Percentiles rank a stretch among this genome's conserved stretches.
Evolutionary conservation across 2,113 vertebrate species (phyloP).

Genomic region (Pseudopipra pipra): DNA sequence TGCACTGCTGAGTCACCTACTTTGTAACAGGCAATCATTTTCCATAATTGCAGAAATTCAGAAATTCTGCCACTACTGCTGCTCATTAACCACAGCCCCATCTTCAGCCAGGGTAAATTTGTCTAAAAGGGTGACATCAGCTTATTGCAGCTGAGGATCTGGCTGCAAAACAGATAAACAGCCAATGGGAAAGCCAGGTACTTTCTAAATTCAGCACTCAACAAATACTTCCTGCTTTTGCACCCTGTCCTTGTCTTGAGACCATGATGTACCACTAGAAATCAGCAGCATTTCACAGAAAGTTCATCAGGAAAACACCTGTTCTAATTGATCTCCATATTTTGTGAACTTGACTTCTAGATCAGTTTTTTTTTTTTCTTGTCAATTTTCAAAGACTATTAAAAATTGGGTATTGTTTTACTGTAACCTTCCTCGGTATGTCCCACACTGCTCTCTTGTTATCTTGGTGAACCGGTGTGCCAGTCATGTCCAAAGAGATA

Average conservation of each 20-base stretch:
- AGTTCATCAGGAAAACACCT: not conserved
- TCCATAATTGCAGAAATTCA: not conserved
- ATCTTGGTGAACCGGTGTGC: not conserved
- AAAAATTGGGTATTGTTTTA: not conserved
- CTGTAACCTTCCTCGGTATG: not conserved
- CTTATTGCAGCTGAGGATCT: not conserved
- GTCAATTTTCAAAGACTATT: not conserved
- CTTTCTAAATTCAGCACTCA: not conserved
- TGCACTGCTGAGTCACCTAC: not conserved
- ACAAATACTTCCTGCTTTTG: not conserved
- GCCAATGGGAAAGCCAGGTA: not conserved
- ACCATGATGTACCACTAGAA: not conserved
- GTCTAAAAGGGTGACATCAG: not conserved
- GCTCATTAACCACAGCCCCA: not conserved
- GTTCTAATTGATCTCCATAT: not conserved
- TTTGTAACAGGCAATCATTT: not conserved
- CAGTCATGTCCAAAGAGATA: not conserved
- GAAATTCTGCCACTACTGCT: not conserved
- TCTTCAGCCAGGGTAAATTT: not conserved
- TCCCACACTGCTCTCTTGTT: not conserved
- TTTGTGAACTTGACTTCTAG: not conserved
- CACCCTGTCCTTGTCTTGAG: not conserved
- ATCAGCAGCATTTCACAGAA: not conserved
- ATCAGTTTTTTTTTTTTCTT: not conserved
- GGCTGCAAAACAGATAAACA: not conserved